phyloP scores from a whole-genome alignment of 2,113 vertebrate genomes.

The Pelodiscus sinensis region DNA sequence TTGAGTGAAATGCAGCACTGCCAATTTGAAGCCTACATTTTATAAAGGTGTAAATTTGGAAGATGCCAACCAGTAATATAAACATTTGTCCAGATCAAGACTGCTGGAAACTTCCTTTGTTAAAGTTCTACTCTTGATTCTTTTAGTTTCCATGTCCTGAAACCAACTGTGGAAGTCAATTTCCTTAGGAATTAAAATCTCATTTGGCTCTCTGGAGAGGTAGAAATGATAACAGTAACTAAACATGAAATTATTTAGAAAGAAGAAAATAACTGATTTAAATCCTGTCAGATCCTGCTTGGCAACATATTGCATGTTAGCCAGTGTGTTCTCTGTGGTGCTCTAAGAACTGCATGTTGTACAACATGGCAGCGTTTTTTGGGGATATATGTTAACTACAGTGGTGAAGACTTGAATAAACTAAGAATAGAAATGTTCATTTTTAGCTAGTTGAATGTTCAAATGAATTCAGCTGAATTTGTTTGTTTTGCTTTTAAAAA shows the following conservation, averaged over 20 bases:
- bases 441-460: neutral
- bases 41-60: conserved; percentile 54
- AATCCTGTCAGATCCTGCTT: neutral
- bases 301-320: neutral
- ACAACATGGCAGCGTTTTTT: neutral
- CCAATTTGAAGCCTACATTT: conserved; percentile 67
- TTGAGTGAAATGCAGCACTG: conserved; percentile 79
- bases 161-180: neutral
- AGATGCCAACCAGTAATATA: conserved; percentile 44
- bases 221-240: neutral
- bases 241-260: neutral
- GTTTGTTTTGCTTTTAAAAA: conserved; percentile 10
- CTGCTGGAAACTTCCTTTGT: neutral
- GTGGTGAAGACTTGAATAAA: neutral
- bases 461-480: neutral
- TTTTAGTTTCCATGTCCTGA: neutral
- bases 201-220: neutral
- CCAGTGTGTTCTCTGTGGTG: neutral
- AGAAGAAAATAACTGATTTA: neutral
- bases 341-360: neutral
- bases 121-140: neutral
- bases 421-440: neutral
- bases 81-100: neutral
- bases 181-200: neutral
- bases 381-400: neutral